A percentile compares a stretch with the other conserved stretches of the same genome.
Conservation (phyloP, 1,140 invertebrate genomes). For the Campoletis sonorensis region DNA sequence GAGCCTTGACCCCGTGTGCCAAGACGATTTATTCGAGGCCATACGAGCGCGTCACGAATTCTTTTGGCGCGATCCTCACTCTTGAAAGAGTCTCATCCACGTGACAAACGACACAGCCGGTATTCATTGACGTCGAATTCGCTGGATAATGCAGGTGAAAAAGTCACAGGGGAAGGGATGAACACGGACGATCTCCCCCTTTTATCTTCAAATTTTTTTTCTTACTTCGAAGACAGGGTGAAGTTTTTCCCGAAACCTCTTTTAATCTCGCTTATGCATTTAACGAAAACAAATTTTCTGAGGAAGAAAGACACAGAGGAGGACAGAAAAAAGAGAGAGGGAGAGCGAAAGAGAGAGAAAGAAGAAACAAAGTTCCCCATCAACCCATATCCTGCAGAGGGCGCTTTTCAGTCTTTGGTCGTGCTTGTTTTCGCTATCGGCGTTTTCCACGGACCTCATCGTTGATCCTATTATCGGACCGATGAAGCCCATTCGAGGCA, state of each 20-base stretch:
- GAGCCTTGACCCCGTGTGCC: conserved; percentile 25
- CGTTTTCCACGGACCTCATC: conserved; percentile 51
- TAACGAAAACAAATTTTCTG: neutral
- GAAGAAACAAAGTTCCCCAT: neutral
- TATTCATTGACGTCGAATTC: conserved; percentile 2
- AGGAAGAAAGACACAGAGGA: no score
- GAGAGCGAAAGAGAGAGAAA: conserved; percentile 47
- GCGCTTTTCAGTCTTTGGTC: conserved; percentile 27
- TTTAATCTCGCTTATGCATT: conserved; percentile 66
- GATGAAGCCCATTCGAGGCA: conserved; percentile 57
- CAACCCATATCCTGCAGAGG: conserved; percentile 42
- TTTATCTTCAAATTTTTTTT: conserved; percentile 7
- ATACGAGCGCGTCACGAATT: conserved; percentile 37
- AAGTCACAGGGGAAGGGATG: no score
- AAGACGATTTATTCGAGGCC: conserved; percentile 48
- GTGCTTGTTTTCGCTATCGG: conserved; percentile 44
- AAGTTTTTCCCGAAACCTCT: conserved; percentile 63
- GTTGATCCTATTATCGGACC: conserved; percentile 65
- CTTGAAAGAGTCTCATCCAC: conserved; percentile 10
- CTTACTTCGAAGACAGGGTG: conserved; percentile 54
- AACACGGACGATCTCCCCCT: conserved; percentile 6
- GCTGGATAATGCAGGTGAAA: neutral
- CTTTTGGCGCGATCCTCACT: neutral
- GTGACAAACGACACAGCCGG: conserved; percentile 47
- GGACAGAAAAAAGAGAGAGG: no score